phyloP scores from a whole-genome alignment of 2,888 invertebrate species.

The Nephrotoma guestfalica region DNA sequence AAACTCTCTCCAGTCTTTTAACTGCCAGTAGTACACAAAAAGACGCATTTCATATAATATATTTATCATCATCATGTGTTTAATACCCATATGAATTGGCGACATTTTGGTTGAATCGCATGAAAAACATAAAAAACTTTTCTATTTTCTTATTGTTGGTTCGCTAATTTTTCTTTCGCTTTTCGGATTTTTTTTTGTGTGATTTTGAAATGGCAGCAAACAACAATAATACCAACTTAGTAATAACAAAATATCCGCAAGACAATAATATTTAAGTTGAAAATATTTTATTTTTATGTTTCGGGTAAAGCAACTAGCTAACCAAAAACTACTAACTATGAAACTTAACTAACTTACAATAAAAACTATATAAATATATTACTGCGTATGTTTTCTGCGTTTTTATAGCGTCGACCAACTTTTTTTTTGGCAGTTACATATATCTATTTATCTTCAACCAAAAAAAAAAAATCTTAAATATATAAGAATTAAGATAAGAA shows the following conservation, averaged over 20 bases:
- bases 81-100: neutral
- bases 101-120: neutral
- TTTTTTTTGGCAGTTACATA: neutral
- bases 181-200: neutral
- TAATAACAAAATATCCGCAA: neutral
- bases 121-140: neutral
- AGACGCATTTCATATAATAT: neutral
- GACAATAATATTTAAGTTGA: neutral
- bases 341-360: neutral
- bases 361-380: neutral
- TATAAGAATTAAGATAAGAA: neutral
- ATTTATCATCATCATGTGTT: neutral
- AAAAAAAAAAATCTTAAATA: neutral
- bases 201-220: neutral
- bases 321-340: neutral
- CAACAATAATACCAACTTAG: neutral
- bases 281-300: neutral
- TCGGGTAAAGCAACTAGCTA: neutral
- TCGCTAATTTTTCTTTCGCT: neutral
- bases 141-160: neutral
- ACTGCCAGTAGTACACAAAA: neutral
- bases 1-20: too few relatives aligned
- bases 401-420: neutral
- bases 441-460: neutral
- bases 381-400: neutral